Conservation (phyloP, 2,797 vertebrate genomes). For the Astyanax mexicanus region DNA sequence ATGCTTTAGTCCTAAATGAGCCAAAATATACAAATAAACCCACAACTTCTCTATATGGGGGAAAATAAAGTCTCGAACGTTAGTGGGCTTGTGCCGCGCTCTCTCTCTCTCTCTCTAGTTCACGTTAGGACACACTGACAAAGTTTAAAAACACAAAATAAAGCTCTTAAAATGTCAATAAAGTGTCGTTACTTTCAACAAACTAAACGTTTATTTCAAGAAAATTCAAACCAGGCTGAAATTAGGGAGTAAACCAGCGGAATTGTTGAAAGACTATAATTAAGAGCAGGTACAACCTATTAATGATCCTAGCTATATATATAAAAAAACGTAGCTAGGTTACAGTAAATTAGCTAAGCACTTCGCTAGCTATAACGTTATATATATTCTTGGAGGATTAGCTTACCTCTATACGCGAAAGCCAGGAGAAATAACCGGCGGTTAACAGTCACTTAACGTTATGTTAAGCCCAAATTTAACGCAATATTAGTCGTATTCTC, state of each 20-base stretch:
- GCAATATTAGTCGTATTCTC: slow-evolving; percentile 74
- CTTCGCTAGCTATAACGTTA: too few species aligned
- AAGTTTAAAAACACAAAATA: not conserved
- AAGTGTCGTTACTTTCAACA: too few species aligned
- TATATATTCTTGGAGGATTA: not conserved
- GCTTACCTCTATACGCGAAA: slow-evolving; percentile 55
- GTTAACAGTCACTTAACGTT: slow-evolving; percentile 60
- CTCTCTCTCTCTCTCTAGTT: too few species aligned
- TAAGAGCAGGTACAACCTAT: too few species aligned
- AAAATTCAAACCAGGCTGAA: not conserved
- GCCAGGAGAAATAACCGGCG: slow-evolving; percentile 74
- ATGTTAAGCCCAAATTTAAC: not conserved
- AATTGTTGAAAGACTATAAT: not conserved
- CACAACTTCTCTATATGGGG: not conserved
- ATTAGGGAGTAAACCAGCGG: not conserved
- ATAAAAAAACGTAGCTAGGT: too few species aligned
- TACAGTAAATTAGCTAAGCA: too few species aligned
- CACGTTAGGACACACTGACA: not conserved
- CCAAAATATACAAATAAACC: not conserved
- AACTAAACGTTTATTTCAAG: not conserved
- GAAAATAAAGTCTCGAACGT: too few species aligned
- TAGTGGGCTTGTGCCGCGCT: too few species aligned
- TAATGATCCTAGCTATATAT: too few species aligned
- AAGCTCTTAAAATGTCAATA: too few species aligned
- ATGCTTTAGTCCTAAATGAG: too few species aligned